These are phyloP conservation scores for Lepidurus couesii DNA, from an alignment of 1,140 invertebrate genomes.

Conservation along the genomic window DNA sequence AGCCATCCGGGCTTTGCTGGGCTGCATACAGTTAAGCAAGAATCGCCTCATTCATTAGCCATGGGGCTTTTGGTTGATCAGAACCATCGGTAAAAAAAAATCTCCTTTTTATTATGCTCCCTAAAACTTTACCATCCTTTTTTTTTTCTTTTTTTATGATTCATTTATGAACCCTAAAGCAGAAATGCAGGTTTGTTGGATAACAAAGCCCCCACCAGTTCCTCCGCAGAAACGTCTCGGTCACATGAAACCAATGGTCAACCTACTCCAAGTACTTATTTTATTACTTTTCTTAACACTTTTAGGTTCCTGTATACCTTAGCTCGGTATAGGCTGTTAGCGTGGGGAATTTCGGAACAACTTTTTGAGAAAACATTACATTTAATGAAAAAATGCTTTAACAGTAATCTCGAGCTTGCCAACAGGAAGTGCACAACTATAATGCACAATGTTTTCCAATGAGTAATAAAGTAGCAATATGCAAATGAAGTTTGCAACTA, in stretches of 20 bases:
- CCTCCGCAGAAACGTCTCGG: conserved; percentile 9
- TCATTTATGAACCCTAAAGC: not conserved
- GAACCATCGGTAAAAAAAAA: conserved; percentile 33
- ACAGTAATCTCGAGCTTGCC: too few relatives aligned
- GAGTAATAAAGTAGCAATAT: too few relatives aligned
- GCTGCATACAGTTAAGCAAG: conserved; percentile 33
- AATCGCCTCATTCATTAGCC: conserved; percentile 26
- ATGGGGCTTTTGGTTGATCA: conserved; percentile 35
- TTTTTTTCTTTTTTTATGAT: not conserved
- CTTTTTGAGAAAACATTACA: too few relatives aligned
- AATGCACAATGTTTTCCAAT: too few relatives aligned
- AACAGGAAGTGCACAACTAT: too few relatives aligned
- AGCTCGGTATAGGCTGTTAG: too few relatives aligned
- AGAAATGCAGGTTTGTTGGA: conserved; percentile 17
- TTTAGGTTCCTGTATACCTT: too few relatives aligned
- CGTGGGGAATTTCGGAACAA: too few relatives aligned
- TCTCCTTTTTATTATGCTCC: not conserved
- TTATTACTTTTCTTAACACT: not conserved
- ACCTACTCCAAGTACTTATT: conserved; percentile 16
- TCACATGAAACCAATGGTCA: conserved; percentile 10
- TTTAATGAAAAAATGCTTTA: too few relatives aligned
- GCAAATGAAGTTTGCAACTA: too few relatives aligned
- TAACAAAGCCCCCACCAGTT: not conserved
- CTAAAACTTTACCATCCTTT: conserved; percentile 1
- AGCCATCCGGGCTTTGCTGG: conserved; percentile 29